phyloP scores from a whole-genome alignment of 2,888 invertebrate species.

The Nezara viridula region DNA sequence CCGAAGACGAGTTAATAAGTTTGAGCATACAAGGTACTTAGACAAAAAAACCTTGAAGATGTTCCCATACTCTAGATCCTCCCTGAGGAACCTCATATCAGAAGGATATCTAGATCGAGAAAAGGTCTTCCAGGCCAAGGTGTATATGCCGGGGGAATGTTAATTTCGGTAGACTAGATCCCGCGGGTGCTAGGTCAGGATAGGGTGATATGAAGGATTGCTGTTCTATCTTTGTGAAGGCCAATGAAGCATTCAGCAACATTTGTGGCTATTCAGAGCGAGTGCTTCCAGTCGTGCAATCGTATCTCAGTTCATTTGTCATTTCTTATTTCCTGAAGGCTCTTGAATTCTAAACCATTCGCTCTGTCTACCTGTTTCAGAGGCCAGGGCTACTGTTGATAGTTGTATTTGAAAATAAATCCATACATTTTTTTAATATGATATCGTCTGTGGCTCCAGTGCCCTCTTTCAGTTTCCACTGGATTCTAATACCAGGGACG shows the following conservation, averaged over 20 bases:
- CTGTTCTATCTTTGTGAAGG: neutral
- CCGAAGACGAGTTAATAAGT: neutral
- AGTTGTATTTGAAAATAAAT: too few species aligned
- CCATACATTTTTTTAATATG: too few species aligned
- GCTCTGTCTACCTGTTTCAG: neutral
- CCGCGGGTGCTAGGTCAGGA: neutral
- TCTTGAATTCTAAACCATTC: neutral
- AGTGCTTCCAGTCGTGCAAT: neutral
- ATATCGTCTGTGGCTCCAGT: too few species aligned
- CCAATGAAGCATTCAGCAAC: constrained; percentile 5
- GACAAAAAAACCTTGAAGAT: neutral
- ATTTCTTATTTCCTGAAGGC: neutral
- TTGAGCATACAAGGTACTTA: neutral
- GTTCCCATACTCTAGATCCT: neutral
- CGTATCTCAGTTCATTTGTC: constrained; percentile 3
- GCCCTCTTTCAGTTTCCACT: too few species aligned
- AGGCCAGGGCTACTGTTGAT: too few species aligned
- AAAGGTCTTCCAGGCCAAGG: neutral
- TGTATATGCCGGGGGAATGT: neutral
- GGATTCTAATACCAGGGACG: too few species aligned
- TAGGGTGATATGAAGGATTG: constrained; percentile 1
- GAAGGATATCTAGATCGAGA: neutral
- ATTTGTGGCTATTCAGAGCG: neutral
- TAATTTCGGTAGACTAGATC: neutral
- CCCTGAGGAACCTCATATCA: neutral